phyloP scores from a whole-genome alignment of 2,888 invertebrate genomes.

The Eupithecia tripunctaria region DNA sequence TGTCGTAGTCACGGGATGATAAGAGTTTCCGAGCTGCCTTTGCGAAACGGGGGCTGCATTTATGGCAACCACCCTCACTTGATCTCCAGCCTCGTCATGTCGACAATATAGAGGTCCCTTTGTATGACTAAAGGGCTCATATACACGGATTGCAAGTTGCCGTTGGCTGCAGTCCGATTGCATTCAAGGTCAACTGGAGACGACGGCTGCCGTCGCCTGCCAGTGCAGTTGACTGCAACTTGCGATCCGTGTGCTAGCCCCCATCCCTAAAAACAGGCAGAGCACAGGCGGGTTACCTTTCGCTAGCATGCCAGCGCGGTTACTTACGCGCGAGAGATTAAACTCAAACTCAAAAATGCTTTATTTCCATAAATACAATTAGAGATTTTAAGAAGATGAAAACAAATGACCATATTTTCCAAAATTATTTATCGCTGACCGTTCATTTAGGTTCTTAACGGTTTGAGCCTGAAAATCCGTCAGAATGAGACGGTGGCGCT shows the following conservation, averaged over 20 bases:
- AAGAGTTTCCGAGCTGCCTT: no score
- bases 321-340: background rate
- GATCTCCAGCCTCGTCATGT: background rate
- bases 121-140: background rate
- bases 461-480: slow-evolving; percentile 85
- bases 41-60: no score
- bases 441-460: slow-evolving; percentile 85
- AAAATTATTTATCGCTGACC: background rate
- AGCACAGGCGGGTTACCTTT: background rate
- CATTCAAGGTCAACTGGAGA: no score
- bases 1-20: no score
- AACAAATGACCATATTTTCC: background rate
- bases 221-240: no score
- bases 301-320: background rate
- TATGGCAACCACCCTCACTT: no score
- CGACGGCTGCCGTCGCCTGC: no score
- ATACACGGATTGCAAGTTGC: no score
- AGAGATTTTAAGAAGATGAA: background rate
- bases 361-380: background rate
- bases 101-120: background rate
- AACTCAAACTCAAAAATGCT: no score
- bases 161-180: no score
- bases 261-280: background rate
- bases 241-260: no score
- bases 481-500: slow-evolving; percentile 89